Conservation (phyloP, 2,797 vertebrate genomes). For the Malurus leucopterus region DNA sequence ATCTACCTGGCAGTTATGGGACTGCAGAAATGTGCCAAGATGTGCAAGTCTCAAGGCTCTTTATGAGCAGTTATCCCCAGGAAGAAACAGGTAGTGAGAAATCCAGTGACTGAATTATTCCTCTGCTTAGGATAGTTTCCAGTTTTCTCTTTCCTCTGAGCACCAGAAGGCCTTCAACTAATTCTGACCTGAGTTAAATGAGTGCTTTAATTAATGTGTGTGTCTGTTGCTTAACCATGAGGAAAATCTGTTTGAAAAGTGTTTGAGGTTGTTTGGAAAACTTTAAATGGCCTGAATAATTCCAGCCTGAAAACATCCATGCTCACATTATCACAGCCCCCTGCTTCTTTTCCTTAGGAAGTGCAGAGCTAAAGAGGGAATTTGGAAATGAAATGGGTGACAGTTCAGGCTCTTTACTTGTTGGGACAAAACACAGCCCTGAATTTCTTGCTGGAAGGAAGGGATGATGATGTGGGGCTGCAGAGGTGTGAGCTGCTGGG, state of each 20-base stretch:
- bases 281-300: slow-evolving; percentile 12
- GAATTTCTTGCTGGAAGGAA: neutral
- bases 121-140: neutral
- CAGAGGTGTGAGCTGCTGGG: rapidly evolving
- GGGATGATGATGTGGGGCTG: rapidly evolving
- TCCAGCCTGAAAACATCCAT: slow-evolving; percentile 13
- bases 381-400: neutral
- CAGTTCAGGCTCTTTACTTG: rapidly evolving
- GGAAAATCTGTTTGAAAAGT: slow-evolving; percentile 34
- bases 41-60: neutral
- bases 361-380: neutral
- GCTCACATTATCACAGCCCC: neutral
- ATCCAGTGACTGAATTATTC: neutral
- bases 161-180: neutral
- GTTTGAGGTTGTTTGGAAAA: slow-evolving; percentile 25
- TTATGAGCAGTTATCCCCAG: neutral
- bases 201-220: slow-evolving; percentile 31
- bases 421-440: rapidly evolving
- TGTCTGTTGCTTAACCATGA: slow-evolving; percentile 32
- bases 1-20: neutral
- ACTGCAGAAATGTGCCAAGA: neutral
- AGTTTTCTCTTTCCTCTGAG: slow-evolving; percentile 20
- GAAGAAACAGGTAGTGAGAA: slow-evolving; percentile 27
- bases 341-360: neutral
- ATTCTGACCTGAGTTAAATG: neutral